Evolutionary conservation across 2,113 vertebrate genomes (phyloP).

Genomic region (Shinisaurus crocodilurus): DNA sequence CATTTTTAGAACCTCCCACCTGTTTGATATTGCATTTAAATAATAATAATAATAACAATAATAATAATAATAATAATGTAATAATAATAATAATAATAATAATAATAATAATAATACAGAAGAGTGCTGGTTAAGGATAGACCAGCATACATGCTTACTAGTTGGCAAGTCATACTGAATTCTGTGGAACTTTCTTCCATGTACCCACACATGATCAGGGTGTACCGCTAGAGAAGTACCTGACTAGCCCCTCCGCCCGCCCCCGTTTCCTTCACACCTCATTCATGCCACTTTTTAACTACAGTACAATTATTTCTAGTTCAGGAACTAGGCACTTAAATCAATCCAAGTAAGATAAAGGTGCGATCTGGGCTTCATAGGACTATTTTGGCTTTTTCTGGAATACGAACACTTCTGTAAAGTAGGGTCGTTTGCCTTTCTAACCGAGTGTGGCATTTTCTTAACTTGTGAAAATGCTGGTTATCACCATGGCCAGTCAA

Average conservation of each 20-base stretch:
- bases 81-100: too few relatives aligned
- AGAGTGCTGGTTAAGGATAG: neutral
- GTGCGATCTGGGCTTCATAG: neutral
- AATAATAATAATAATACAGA: too few relatives aligned
- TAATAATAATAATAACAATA: too few relatives aligned
- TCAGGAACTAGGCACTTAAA: neutral
- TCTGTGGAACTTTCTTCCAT: neutral
- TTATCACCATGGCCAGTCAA: neutral
- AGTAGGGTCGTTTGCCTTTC: neutral
- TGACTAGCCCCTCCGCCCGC: too few relatives aligned
- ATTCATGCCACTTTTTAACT: neutral
- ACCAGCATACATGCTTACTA: neutral
- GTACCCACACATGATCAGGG: neutral
- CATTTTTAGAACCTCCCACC: neutral
- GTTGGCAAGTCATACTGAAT: neutral
- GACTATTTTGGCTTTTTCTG: neutral
- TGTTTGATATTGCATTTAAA: too few relatives aligned
- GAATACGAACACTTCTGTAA: neutral
- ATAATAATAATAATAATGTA: too few relatives aligned
- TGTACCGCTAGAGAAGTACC: neutral
- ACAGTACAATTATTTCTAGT: neutral
- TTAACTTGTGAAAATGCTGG: neutral
- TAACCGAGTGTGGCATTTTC: neutral
- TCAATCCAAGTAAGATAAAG: neutral
- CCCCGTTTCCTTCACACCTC: too few relatives aligned